phyloP scores from a whole-genome alignment of 1,140 invertebrate species.

The Vanessa tameamea region DNA sequence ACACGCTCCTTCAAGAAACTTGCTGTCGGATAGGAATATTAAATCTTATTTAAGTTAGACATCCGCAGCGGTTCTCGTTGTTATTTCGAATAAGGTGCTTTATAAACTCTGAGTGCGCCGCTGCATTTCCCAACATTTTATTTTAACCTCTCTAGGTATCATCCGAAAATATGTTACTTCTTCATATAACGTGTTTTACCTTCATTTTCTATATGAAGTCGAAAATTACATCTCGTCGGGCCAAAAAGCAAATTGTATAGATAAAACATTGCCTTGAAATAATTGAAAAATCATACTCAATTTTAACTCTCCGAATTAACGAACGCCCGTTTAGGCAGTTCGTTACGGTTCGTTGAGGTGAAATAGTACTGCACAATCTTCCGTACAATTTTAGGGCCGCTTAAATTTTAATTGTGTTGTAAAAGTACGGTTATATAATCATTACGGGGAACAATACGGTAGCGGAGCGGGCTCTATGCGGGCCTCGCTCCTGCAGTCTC shows the following conservation, averaged over 20 bases:
- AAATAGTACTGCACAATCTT: constrained; percentile 67
- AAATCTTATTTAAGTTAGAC: constrained; percentile 80
- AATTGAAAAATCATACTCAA: background rate
- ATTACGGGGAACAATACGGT: constrained; percentile 73
- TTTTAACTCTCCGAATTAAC: constrained; percentile 43
- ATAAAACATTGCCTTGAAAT: background rate
- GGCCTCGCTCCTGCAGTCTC: constrained; percentile 47
- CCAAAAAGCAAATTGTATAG: background rate
- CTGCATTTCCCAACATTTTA: constrained; percentile 13
- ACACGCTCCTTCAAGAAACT: constrained; percentile 75
- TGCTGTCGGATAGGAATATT: constrained; percentile 76
- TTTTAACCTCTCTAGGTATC: background rate
- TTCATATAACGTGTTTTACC: background rate
- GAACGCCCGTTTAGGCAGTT: constrained; percentile 52
- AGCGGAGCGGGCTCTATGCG: constrained; percentile 43
- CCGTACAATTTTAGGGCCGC: constrained; percentile 74
- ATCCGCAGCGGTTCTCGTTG: constrained; percentile 68
- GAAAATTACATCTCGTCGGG: background rate
- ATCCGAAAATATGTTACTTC: constrained; percentile 1
- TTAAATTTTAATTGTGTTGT: constrained; percentile 81
- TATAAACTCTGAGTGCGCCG: constrained; percentile 60
- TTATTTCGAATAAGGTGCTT: constrained; percentile 75
- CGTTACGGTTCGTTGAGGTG: constrained; percentile 63
- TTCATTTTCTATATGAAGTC: background rate
- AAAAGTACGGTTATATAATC: constrained; percentile 80